A percentile compares a stretch with the other conserved stretches of the same genome.
phyloP scores from a whole-genome alignment of 2,113 vertebrate species.

The Silurus meridionalis region DNA sequence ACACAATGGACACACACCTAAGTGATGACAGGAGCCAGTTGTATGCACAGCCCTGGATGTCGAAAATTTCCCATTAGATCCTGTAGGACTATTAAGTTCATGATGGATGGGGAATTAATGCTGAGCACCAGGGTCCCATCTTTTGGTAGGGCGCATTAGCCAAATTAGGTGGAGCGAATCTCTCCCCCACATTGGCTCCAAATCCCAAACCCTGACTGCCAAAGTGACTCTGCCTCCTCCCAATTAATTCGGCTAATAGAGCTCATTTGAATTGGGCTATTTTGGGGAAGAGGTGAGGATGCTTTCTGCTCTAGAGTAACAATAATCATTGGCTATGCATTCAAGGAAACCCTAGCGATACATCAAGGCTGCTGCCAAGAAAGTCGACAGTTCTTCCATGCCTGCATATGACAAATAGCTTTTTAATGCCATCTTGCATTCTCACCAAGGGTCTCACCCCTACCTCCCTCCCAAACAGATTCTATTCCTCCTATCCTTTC shows the following conservation, averaged over 20 bases:
- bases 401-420: conserved; percentile 68
- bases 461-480: conserved; percentile 43
- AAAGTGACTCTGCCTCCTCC: conserved; percentile 39
- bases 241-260: conserved; percentile 70
- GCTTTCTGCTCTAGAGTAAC: conserved; percentile 13
- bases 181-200: conserved; percentile 46
- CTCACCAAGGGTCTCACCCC: conserved; percentile 62
- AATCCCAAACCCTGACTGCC: conserved; percentile 49
- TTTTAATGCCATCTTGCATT: conserved; percentile 56
- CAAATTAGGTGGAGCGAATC: conserved; percentile 83
- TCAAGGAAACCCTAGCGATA: conserved; percentile 45
- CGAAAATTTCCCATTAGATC: conserved; percentile 72
- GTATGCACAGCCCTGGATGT: conserved; percentile 60
- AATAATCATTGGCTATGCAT: conserved; percentile 36
- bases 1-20: neutral
- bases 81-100: conserved; percentile 71
- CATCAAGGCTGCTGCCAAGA: conserved; percentile 36
- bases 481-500: neutral
- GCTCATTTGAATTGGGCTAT: conserved; percentile 51
- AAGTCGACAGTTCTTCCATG: conserved; percentile 49
- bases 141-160: conserved; percentile 83
- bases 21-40: conserved; percentile 32
- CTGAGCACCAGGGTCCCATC: conserved; percentile 62
- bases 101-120: conserved; percentile 84
- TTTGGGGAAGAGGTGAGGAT: conserved; percentile 6